A percentile compares a stretch with the other conserved stretches of the same genome.
Conservation (phyloP, 1,140 invertebrate species). For the Pseudoatta argentina region DNA sequence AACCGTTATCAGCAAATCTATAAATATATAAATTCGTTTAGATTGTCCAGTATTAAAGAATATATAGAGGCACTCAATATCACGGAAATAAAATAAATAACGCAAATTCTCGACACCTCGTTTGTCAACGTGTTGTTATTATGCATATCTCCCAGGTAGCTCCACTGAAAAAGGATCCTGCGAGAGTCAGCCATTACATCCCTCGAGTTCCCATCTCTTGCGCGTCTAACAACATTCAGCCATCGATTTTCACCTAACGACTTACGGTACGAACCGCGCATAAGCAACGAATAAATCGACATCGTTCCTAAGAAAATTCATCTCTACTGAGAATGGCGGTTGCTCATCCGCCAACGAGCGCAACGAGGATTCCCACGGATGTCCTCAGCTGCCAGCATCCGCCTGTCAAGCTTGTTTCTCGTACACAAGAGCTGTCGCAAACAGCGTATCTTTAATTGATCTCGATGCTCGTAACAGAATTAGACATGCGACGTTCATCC, state of each 20-base stretch:
- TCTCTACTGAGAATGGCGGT: conserved; percentile 30
- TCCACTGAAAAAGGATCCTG: background rate
- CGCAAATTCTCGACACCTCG: conserved; percentile 27
- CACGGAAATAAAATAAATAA: conserved; percentile 42
- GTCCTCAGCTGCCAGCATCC: conserved; percentile 15
- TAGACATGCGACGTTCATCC: conserved; percentile 57
- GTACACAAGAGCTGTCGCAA: conserved; percentile 15
- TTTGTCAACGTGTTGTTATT: conserved; percentile 25
- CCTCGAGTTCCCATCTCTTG: conserved; percentile 16
- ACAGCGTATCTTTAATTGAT: conserved; percentile 67
- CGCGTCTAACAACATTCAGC: background rate
- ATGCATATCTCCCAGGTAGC: conserved; percentile 24
- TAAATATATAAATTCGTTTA: conserved; percentile 19
- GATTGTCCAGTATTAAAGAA: conserved; percentile 7
- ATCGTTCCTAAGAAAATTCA: conserved; percentile 22
- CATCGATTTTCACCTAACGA: conserved; percentile 42
- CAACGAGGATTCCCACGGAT: background rate
- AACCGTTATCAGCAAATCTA: conserved; percentile 23
- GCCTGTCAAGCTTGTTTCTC: conserved; percentile 25
- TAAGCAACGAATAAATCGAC: conserved; percentile 47
- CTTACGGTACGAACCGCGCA: background rate
- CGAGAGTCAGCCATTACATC: background rate
- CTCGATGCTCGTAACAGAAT: conserved; percentile 75
- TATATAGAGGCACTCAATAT: conserved; percentile 47
- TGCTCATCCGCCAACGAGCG: background rate